Base-by-base conservation (phyloP, 2,113 vertebrate genomes). In the Siphamia tubifer region DNA sequence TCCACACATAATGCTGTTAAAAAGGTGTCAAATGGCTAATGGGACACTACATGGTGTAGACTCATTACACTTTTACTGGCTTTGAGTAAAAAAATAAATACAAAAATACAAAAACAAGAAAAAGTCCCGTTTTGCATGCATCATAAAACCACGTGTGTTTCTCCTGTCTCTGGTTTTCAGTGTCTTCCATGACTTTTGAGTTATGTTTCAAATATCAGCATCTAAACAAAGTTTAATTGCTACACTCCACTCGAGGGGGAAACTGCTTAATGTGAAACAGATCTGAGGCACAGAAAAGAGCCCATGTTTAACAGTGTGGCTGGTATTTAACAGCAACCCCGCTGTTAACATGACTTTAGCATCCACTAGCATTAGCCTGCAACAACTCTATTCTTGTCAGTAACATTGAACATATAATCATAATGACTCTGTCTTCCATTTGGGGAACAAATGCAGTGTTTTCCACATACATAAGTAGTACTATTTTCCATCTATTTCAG, bases 201-300 rank as follows among this genome's bases (percentile, higher is more conserved):
- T 34, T 38, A 39, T 43, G 60, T 32, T 53, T 67, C 40, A 56
- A 57, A 72, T 64, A 62, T 47, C 30, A 55, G 68, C 71, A 54
- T 81, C 39, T 12, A 82, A 90, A 77, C 72, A 74, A 62, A 65
- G 36, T 69, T 56, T 63, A 75, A 84, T 73, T 68, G 69, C 72
- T 56, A 16, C 36, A 70, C 56, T 87, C 71, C 49, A 43, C 68
- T 69, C 28, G 11, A 30, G 27, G 48, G 40, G 72, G 58, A 78
- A 74, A 57, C 47, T 39, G 25, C 16, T 39, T 88, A 81, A 90
- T 82, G 58, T 65, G 60, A 78, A 86, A 82, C 81, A 77, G 82
- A 73, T 53, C 68, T 11, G 63, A 72, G 30, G 48, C 38, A 38
- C 54, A 51, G 42, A 55, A 45, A 65, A 66, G 15, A 68, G 31